These are phyloP conservation scores for Drosophila lacicola DNA, from an alignment of 2,888 invertebrate species.

Conservation along the genomic window DNA sequence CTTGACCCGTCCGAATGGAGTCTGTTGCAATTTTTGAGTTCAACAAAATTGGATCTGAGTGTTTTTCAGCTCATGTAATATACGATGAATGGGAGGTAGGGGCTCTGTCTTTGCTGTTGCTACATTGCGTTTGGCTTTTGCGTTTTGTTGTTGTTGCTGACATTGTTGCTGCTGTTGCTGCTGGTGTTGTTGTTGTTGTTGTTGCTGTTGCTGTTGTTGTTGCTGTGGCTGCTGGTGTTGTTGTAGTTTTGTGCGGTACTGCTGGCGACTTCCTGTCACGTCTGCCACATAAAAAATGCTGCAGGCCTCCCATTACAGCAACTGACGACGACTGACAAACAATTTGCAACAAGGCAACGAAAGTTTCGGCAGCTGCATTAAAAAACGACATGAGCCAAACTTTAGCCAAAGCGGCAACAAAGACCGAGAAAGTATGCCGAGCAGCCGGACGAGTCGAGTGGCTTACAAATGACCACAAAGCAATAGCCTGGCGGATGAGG, in stretches of 20 bases:
- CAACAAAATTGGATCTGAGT: neutral
- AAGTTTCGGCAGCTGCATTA: constrained; percentile 46
- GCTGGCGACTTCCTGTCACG: constrained; percentile 50
- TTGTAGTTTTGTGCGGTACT: constrained; percentile 16
- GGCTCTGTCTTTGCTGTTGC: constrained; percentile 4
- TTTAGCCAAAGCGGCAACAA: constrained; percentile 17
- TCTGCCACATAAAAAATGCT: constrained; percentile 44
- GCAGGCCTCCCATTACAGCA: constrained; percentile 34
- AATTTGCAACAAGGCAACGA: constrained; percentile 47
- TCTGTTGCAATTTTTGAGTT: neutral
- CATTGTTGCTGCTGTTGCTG: too few species aligned
- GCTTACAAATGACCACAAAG: constrained; percentile 26
- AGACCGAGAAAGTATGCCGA: constrained; percentile 35
- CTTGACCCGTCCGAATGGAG: neutral
- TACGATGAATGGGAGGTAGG: neutral
- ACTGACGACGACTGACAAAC: constrained; percentile 41
- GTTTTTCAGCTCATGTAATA: constrained; percentile 4
- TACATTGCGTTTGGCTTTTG: constrained; percentile 18
- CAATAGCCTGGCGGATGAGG: neutral
- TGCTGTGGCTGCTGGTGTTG: constrained; percentile 10
- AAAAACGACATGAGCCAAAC: constrained; percentile 25
- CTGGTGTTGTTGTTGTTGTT: too few species aligned
- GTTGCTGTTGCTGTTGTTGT: neutral
- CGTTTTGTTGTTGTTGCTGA: neutral
- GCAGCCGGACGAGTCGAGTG: constrained; percentile 13